Evolutionary conservation across 2,888 invertebrate species (phyloP).

Genomic region (Muscina levida): DNA sequence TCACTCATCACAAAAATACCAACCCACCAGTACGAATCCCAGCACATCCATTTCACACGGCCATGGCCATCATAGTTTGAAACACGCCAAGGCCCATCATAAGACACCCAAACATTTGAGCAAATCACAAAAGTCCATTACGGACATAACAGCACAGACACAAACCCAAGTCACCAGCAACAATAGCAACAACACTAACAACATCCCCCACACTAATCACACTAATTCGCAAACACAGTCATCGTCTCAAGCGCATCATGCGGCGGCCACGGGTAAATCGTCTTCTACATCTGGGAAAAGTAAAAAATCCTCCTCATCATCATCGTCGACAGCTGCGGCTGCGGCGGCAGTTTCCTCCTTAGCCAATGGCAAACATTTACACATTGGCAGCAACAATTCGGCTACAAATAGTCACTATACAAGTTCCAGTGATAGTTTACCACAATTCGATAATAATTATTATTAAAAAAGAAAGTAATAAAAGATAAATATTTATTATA

Average conservation of each 20-base stretch:
- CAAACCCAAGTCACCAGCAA: constrained; percentile 37
- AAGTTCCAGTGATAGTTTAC: constrained; percentile 78
- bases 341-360: background rate
- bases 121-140: constrained; percentile 66
- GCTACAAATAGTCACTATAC: constrained; percentile 71
- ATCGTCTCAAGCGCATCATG: background rate
- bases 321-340: constrained; percentile 6
- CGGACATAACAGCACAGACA: constrained; percentile 63
- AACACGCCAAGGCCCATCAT: constrained; percentile 70
- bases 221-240: constrained; percentile 72
- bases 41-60: constrained; percentile 66
- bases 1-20: constrained; percentile 68
- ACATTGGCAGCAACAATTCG: constrained; percentile 65
- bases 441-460: constrained; percentile 76
- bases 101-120: constrained; percentile 61
- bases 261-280: constrained; percentile 35
- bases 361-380: constrained; percentile 27
- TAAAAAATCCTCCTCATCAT: constrained; percentile 46
- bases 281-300: constrained; percentile 49
- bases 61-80: constrained; percentile 74
- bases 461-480: constrained; percentile 59
- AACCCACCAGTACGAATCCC: constrained; percentile 22
- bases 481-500: constrained; percentile 11
- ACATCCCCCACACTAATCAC: constrained; percentile 67
- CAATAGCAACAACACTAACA: constrained; percentile 45